These are phyloP conservation scores for Drosophila guanche DNA, from an alignment of 1,140 invertebrate genomes.

Conservation along the genomic window DNA sequence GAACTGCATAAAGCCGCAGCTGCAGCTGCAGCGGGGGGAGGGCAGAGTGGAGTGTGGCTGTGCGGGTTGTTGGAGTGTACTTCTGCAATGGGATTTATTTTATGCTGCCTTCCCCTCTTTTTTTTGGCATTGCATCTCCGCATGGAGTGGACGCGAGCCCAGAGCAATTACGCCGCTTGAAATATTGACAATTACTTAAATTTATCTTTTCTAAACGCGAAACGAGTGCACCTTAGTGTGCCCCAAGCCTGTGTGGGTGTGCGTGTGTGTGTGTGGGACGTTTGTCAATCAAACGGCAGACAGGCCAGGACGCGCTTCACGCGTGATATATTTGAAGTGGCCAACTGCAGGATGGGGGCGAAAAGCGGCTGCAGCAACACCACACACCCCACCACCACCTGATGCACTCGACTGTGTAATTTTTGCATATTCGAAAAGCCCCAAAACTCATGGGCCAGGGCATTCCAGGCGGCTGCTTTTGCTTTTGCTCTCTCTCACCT, in stretches of 20 bases:
- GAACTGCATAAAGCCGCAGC: slow-evolving; percentile 72
- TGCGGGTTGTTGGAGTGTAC: slow-evolving; percentile 53
- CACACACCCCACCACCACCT: slow-evolving; percentile 14
- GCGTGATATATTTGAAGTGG: slow-evolving; percentile 80
- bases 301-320: slow-evolving; percentile 55
- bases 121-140: slow-evolving; percentile 27
- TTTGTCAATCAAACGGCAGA: slow-evolving; percentile 75
- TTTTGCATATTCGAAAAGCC: slow-evolving; percentile 70
- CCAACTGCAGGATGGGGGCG: slow-evolving; percentile 19
- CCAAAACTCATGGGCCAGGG: slow-evolving; percentile 48
- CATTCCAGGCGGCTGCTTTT: slow-evolving; percentile 70
- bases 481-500: slow-evolving; percentile 51
- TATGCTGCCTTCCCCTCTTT: slow-evolving; percentile 17
- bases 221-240: slow-evolving; percentile 54
- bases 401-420: slow-evolving; percentile 74
- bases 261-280: slow-evolving; percentile 14
- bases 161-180: slow-evolving; percentile 77
- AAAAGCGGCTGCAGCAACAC: neutral
- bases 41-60: neutral
- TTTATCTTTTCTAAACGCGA: slow-evolving; percentile 78
- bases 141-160: slow-evolving; percentile 40
- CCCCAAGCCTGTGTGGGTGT: neutral
- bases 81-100: slow-evolving; percentile 62
- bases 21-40: slow-evolving; percentile 27
- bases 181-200: slow-evolving; percentile 81